phyloP scores from a whole-genome alignment of 1,140 invertebrate species.

The Drosophila biarmipes region DNA sequence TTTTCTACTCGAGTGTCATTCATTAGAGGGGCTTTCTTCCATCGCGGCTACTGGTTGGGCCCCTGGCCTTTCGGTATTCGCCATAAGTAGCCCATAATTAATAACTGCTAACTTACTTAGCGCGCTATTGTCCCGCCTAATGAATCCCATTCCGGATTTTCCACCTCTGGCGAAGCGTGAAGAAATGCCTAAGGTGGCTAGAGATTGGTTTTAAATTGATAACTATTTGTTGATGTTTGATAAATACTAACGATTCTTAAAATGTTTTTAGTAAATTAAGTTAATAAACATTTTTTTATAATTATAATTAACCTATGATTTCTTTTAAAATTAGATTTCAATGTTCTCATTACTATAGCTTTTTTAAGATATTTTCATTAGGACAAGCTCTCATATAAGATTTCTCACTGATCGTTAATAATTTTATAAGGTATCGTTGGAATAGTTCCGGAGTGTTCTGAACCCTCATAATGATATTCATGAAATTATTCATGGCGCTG shows the following conservation, averaged over 20 bases:
- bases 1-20: conserved; percentile 55
- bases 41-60: conserved; percentile 46
- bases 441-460: too few species aligned
- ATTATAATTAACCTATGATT: too few species aligned
- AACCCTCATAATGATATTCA: conserved; percentile 33
- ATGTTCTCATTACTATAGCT: too few species aligned
- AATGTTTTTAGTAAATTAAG: background rate
- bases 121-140: conserved; percentile 61
- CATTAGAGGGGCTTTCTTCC: conserved; percentile 53
- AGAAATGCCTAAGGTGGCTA: conserved; percentile 8
- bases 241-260: background rate
- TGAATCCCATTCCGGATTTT: conserved; percentile 59
- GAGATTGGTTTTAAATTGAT: background rate
- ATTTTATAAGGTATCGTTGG: background rate
- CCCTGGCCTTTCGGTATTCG: conserved; percentile 16
- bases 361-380: too few species aligned
- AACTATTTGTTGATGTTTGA: background rate
- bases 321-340: too few species aligned
- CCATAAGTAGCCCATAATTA: conserved; percentile 53
- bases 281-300: too few species aligned
- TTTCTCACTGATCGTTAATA: background rate
- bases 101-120: conserved; percentile 77
- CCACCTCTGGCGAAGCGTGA: conserved; percentile 31
- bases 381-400: too few species aligned
- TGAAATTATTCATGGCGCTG: conserved; percentile 34